phyloP scores from a whole-genome alignment of 2,797 vertebrate species.

The Gymnoscopelus braueri region DNA sequence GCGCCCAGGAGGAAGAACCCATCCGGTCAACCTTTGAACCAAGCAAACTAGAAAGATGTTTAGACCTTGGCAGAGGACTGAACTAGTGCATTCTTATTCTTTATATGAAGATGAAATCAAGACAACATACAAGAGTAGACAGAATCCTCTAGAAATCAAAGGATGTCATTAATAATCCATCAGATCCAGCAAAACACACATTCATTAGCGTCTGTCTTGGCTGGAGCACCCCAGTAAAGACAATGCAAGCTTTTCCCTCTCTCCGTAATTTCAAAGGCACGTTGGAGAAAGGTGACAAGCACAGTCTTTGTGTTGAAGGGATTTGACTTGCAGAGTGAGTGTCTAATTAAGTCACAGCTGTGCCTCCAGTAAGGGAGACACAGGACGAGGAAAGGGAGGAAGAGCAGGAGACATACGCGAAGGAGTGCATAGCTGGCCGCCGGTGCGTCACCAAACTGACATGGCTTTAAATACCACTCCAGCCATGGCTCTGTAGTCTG shows the following conservation, averaged over 20 bases:
- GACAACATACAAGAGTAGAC: neutral
- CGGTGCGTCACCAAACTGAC: constrained; percentile 11
- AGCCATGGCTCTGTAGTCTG: constrained; percentile 3
- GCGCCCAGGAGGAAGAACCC: too few relatives aligned
- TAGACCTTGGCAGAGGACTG: too few relatives aligned
- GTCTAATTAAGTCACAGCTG: constrained; percentile 53
- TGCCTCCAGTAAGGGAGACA: constrained; percentile 29
- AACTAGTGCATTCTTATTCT: too few relatives aligned
- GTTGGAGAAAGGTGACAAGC: constrained; percentile 41
- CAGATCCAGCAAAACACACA: neutral
- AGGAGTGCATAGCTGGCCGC: constrained; percentile 40
- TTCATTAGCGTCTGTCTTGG: neutral
- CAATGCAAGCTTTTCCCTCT: constrained; percentile 9
- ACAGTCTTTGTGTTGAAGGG: constrained; percentile 50
- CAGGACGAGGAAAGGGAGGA: constrained; percentile 17
- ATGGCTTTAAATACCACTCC: constrained; percentile 20
- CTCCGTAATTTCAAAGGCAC: constrained; percentile 27
- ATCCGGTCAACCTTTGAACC: too few relatives aligned
- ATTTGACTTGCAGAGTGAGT: constrained; percentile 52
- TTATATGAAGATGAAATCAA: neutral
- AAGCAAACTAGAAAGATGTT: too few relatives aligned
- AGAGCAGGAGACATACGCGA: constrained; percentile 10
- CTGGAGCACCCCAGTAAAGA: constrained; percentile 13
- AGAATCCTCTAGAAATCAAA: too few relatives aligned
- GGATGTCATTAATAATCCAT: too few relatives aligned